Evolutionary conservation across 2,797 vertebrate genomes (phyloP).

Genomic region (Alectoris magna): DNA sequence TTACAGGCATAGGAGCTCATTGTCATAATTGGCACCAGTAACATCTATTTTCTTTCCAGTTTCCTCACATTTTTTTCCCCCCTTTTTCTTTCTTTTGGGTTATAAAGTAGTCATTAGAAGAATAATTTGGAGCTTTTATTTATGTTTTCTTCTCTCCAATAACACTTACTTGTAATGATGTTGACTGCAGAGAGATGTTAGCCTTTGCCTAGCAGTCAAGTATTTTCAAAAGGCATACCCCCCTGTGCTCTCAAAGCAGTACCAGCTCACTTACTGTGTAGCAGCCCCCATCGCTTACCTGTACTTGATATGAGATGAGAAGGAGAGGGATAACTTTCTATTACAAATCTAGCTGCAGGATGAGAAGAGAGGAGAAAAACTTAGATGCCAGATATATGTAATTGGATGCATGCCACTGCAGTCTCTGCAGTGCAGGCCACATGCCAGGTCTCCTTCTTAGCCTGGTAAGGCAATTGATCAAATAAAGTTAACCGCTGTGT

Average conservation of each 20-base stretch:
- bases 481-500: slow-evolving; percentile 34
- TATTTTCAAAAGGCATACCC: not conserved
- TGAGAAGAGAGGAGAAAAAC: slow-evolving; percentile 13
- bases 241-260: not conserved
- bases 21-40: not conserved
- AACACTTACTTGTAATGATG: not conserved
- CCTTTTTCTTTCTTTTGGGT: not conserved
- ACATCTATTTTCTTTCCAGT: not conserved
- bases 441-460: slow-evolving; percentile 47
- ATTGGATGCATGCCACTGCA: slow-evolving; percentile 26
- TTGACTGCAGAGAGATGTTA: not conserved
- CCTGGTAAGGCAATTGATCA: slow-evolving; percentile 50
- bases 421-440: slow-evolving; percentile 36
- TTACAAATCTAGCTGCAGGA: not conserved
- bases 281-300: not conserved
- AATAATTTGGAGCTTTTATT: not conserved
- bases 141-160: slow-evolving; percentile 2
- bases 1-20: not conserved
- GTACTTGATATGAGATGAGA: not conserved
- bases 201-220: not conserved
- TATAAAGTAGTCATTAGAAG: not conserved
- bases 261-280: not conserved
- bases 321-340: not conserved
- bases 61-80: not conserved
- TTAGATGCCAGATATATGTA: not conserved